Evolutionary conservation across 2,888 invertebrate species (phyloP), one percentile per base, ranked within the genome.

Genomic region (Ormyrus nitidulus): DNA sequence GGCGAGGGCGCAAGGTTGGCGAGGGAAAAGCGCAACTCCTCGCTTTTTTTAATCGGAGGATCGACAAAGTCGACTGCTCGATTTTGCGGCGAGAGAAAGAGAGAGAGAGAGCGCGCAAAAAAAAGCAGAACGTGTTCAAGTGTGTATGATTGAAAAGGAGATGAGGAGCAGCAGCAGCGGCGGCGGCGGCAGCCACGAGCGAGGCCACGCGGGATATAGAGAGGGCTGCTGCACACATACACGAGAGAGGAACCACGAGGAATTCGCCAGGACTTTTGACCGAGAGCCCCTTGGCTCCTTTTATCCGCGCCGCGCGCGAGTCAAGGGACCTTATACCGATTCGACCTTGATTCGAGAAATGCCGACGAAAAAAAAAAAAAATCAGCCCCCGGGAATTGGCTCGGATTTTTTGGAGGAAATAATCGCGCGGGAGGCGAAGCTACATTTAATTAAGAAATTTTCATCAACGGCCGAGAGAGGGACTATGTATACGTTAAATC

Each of bases 131-230:
- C 71, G 65, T 72, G 66, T 62, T 70, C 61, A 62, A 76, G 76
- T 77, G 68, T 49, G 13, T 11, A 46, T 51, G 49, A 68, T 73
- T 69, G 62, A 68, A 61, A 81, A 82, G 69, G 75, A 81, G 74
- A 49, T 34, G 34, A 34, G 34, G 34, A 34, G 34, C 34, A 34
- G 34, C 34, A 34, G 34, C 34, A 2, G 34, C 34, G 34, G 34
- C 34, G 34, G 34, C 2, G 34, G 34, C 34, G 34, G 34, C 34
- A 34, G 34, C 34, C 34, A 34, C 34, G 59, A 71, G 48, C 7
- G 54, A 73, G 62, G 11, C 69, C 19, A 11, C 13, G 46, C 48
- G 56, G 82, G 82, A 80, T 59, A 10, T 2, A 34, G 34, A 3
- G 34, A 34, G 3, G 34, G 34, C 34, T 34, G 34, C 34, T 34